Base-by-base conservation (phyloP, 1,140 invertebrate species). In the Pseudomyrmex flavicornis region DNA sequence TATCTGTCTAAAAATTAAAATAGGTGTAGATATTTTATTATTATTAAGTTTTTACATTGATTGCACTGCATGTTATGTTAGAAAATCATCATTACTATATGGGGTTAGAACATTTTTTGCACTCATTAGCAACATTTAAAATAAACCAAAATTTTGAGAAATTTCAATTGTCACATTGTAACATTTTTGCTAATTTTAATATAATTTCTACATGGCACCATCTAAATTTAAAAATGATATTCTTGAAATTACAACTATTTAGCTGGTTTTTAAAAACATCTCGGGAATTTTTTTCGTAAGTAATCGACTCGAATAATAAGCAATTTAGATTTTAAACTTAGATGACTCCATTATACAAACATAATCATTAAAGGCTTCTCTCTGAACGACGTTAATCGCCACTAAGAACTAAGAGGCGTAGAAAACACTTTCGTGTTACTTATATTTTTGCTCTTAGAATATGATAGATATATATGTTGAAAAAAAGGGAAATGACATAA, bases 81-180 rank as follows among this genome's bases (percentile, higher is more conserved):
- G 9, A 12, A 74, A 80, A 79, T 65, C 17, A 83, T 62, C 79
- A 54, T 74, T n/a, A 20, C 50, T 17, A 52, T 88, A 83, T 85
- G 77, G 75, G 66, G 50, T 82, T 72, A 82, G 61, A 59, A 87
- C 44, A 77, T 70, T 82, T 35, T 1, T 89, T 86, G 88, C 84
- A 89, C 80, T 10, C 50, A 65, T 84, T 89, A 89, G 84, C 84
- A 89, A 70, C 76, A 77, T 63, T 85, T 73, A 17, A 58, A 61
- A 69, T 63, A 35, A 35, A 0, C 4, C 35, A 84, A 44, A 73
- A 56, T 70, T 70, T 50, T 15, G 13, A 72, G 54, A 76, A 58
- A 35, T 35, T 35, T 35, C 5, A 35, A 35, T 35, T 35, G 35
- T 35, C 59, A 65, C 1, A 75, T 56, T 70, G 22, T 58, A 3